Evolutionary conservation across 1,140 invertebrate genomes (phyloP), one percentile per base, ranked within the genome.

Genomic region (Orius insidiosus): DNA sequence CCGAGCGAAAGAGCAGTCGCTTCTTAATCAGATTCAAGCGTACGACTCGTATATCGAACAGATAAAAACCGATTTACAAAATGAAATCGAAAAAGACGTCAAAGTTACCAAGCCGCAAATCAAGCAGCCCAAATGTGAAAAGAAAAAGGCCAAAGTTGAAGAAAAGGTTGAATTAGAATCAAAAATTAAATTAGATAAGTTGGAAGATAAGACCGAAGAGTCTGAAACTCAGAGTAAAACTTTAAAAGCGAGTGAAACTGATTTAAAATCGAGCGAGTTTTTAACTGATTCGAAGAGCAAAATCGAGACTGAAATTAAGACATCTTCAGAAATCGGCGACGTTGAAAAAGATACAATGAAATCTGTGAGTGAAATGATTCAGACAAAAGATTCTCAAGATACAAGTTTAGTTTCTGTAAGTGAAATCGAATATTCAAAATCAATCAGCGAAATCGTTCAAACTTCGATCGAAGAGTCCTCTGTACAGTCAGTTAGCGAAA

Each of bases 1-100:
- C 34, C 64, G 63, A 51, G 65, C 62, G 13, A 65, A 68, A 48
- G 70, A 72, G 54, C 62, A 63, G 47, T 60, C 68, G 11, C 56
- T 72, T 14, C 58, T 66, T 41, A 69, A 69, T 54, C 69, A 72
- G 53, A 64, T 72, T 35, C 67, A 70, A 58, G 68, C 68, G 16
- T 70, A 70, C 51, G 68, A 69, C 53, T 56, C 58, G 36, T 68
- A 63, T 53, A 70, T 71, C 44, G 54, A 57, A n/a, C 58, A 68
- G 55, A 55, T 65, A 5, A 63, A 61, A 45, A 41, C 52, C 24
- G 66, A 69, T 32, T 52, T 68, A 1, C 60, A 67, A 46, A 58
- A 59, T 45, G 65, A 68, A 51, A 56, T 60, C 19, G 59, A 64
- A 48, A 53, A 59, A 19, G 49, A 34, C 11, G 60, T 57, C 37